These are phyloP conservation scores for Caenorhabditis virilis DNA, from an alignment of 2,888 invertebrate genomes.

Conservation along the genomic window DNA sequence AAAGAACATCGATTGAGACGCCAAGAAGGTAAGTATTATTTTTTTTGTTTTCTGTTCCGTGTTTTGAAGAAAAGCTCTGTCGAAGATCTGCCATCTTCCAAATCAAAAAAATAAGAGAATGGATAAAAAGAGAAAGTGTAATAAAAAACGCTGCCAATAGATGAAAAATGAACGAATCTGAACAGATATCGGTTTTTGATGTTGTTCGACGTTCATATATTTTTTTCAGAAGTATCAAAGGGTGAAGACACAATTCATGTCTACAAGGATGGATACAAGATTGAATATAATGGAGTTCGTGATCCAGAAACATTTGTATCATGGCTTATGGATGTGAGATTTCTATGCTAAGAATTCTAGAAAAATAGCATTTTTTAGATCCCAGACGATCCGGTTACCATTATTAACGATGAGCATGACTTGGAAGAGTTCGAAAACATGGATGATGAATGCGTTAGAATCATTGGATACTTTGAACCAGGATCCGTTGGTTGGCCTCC, in stretches of 20 bases:
- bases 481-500: slow-evolving; percentile 63
- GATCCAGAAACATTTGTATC: slow-evolving; percentile 69
- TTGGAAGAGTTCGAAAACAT: slow-evolving; percentile 68
- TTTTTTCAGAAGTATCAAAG: slow-evolving; percentile 64
- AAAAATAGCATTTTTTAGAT: slow-evolving; percentile 55
- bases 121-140: slow-evolving; percentile 5
- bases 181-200: too few species aligned
- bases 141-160: too few species aligned
- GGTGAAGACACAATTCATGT: slow-evolving; percentile 68
- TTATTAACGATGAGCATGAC: slow-evolving; percentile 69
- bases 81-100: too few species aligned
- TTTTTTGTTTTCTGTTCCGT: background rate
- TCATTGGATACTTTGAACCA: slow-evolving; percentile 69
- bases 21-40: slow-evolving; percentile 61
- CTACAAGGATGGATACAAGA: slow-evolving; percentile 69
- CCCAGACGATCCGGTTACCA: slow-evolving; percentile 69
- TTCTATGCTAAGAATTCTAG: too few species aligned
- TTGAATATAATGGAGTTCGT: slow-evolving; percentile 68
- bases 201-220: too few species aligned
- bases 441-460: slow-evolving; percentile 65
- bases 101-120: slow-evolving; percentile 3
- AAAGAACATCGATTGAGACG: slow-evolving; percentile 63
- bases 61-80: too few species aligned
- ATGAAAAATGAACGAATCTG: too few species aligned
- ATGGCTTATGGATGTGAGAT: slow-evolving; percentile 68